Percentiles rank a stretch among this genome's conserved stretches.
phyloP scores from a whole-genome alignment of 2,797 vertebrate species.

The Micromesistius poutassou region DNA sequence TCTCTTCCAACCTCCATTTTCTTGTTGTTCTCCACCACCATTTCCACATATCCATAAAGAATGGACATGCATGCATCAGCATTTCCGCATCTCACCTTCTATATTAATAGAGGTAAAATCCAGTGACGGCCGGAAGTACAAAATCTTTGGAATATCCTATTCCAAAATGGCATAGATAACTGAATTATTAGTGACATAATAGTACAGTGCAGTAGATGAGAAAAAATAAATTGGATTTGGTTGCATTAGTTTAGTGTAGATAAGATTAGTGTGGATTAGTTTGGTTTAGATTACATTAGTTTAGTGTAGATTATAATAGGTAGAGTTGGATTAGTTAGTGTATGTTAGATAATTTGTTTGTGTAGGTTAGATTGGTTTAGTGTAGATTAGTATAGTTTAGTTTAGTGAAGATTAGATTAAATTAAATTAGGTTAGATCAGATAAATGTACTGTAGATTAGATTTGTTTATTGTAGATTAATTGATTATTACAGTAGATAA shows the following conservation, averaged over 20 bases:
- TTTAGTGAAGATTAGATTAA: no score
- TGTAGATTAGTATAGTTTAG: background rate
- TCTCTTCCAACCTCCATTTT: constrained; percentile 35
- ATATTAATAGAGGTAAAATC: background rate
- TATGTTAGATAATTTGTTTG: background rate
- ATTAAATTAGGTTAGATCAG: no score
- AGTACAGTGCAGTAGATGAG: background rate
- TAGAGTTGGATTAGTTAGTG: background rate
- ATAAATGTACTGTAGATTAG: no score
- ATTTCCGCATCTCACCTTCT: constrained; percentile 11
- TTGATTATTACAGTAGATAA: no score
- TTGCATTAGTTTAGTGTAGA: background rate
- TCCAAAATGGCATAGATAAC: background rate
- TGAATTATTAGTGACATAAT: background rate
- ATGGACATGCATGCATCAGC: constrained; percentile 36
- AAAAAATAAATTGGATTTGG: background rate
- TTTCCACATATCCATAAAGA: constrained; percentile 33
- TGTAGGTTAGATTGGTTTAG: background rate
- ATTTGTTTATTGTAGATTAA: no score
- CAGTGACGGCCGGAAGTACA: background rate
- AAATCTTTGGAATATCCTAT: background rate
- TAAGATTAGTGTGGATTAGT: background rate
- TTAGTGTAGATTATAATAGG: background rate
- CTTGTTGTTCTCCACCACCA: constrained; percentile 29
- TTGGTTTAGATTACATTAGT: background rate